Base-by-base conservation (phyloP, 2,113 vertebrate genomes). In the Hemichromis elongatus region DNA sequence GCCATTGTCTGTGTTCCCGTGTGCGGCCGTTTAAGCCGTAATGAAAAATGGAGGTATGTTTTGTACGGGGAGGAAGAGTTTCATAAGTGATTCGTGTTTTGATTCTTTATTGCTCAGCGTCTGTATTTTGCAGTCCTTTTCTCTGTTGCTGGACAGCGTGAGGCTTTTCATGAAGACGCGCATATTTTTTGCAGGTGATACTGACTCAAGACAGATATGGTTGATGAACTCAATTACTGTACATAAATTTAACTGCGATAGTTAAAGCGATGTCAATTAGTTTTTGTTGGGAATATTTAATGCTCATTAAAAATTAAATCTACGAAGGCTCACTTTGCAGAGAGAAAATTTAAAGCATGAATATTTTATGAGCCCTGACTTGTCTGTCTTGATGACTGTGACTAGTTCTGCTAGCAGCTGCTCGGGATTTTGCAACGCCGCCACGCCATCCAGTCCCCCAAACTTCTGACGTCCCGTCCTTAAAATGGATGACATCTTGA, bases 281-380 rank as follows among this genome's bases (percentile, higher is more conserved):
- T 90, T 94, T 95, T 93, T 93, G 93, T 94, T 92, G 89, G 88
- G 88, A 86, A 90, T 90, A 91, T 94, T 94, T 94, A 92, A 94
- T 86, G 88, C 92, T 93, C 92, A 94, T 96, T 95, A 94, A 95
- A 93, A 90, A 92, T 93, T 85, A 87, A 92, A 89, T 24, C 81
- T 83, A 86, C 21, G 82, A 87, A 87, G 86, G 85, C 90, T 94
- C 88, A 91, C 82, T 94, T 92, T 90, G 88, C 90, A 61, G 88
- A 86, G 84, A 88, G 87, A 89, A 88, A 93, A 91, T 93, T 85
- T 88, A 57, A 89, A 88, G 77, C 84, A 89, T 95, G 90, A 93
- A 95, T 94, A 92, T 94, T 95, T 94, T 24, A 95, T 92, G 92
- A 91, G 92, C 57, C 87, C 88, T 90, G 87, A 94, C 90, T 86